These are phyloP conservation scores for Brenthis daphne DNA, from an alignment of 2,888 invertebrate genomes.

Conservation along the genomic window DNA sequence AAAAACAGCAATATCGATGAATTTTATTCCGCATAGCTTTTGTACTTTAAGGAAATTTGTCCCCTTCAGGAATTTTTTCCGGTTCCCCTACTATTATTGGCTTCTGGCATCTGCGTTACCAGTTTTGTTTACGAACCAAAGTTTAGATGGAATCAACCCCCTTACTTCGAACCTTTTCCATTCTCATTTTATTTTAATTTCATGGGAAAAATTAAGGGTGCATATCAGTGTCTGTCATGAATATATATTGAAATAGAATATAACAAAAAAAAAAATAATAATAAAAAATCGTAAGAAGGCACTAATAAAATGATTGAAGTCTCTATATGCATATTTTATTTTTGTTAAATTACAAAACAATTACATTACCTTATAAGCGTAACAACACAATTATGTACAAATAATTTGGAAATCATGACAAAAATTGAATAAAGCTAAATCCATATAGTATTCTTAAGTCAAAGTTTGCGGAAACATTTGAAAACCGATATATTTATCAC, in stretches of 20 bases:
- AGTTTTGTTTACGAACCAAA: conserved; percentile 72
- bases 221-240: not conserved
- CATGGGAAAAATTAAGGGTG: not conserved
- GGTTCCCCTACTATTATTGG: conserved; percentile 72
- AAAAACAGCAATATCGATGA: conserved; percentile 68
- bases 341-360: too few relatives aligned
- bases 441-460: conserved; percentile 29
- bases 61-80: conserved; percentile 62
- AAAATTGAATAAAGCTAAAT: too few relatives aligned
- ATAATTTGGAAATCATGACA: too few relatives aligned
- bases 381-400: too few relatives aligned
- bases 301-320: too few relatives aligned
- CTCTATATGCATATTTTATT: too few relatives aligned
- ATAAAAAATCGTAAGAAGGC: too few relatives aligned
- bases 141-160: conserved; percentile 63
- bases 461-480: conserved; percentile 27
- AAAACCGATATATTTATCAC: conserved; percentile 40
- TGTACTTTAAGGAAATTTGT: conserved; percentile 72
- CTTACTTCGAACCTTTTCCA: conserved; percentile 28
- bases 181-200: conserved; percentile 22
- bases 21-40: conserved; percentile 74
- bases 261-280: not conserved
- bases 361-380: too few relatives aligned
- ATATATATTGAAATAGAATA: not conserved
- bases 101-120: conserved; percentile 72